Conservation (phyloP, 1,140 invertebrate species). For the Neocloeon triangulifer region DNA sequence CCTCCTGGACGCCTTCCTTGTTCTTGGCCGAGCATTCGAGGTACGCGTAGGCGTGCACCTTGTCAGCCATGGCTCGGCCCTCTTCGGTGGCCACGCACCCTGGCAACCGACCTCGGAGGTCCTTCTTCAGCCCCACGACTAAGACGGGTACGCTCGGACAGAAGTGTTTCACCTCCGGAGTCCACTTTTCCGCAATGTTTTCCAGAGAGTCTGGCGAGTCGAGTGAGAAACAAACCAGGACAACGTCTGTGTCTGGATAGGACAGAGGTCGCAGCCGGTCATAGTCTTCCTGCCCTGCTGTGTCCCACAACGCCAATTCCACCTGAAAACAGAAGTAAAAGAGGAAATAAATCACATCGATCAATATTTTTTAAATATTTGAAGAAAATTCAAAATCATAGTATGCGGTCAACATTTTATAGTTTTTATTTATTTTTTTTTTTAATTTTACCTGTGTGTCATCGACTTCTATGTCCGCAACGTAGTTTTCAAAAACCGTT, state of each 20-base stretch:
- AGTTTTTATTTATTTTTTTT: no score
- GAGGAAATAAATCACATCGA: no score
- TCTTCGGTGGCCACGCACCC: slow-evolving; percentile 42
- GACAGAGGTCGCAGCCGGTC: slow-evolving; percentile 34
- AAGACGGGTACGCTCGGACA: slow-evolving; percentile 38
- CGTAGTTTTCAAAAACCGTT: slow-evolving; percentile 46
- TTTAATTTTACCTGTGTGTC: slow-evolving; percentile 35
- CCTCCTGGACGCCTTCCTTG: slow-evolving; percentile 42
- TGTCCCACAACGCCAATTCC: slow-evolving; percentile 39
- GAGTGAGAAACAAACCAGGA: slow-evolving; percentile 31
- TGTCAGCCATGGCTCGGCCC: slow-evolving; percentile 39
- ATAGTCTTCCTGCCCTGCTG: slow-evolving; percentile 41
- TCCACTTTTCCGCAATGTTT: slow-evolving; percentile 31
- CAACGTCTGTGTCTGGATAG: slow-evolving; percentile 37
- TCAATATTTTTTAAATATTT: no score
- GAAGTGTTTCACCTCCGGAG: slow-evolving; percentile 32
- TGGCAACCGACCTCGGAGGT: slow-evolving; percentile 42
- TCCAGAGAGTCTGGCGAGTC: slow-evolving; percentile 28
- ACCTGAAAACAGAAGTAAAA: slow-evolving; percentile 17
- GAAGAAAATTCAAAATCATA: no score
- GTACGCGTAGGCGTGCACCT: slow-evolving; percentile 44
- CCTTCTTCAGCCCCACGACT: slow-evolving; percentile 36
- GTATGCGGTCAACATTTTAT: no score
- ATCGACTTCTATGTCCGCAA: slow-evolving; percentile 41
- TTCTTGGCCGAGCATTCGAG: slow-evolving; percentile 50